Evolutionary conservation across 2,113 vertebrate genomes (phyloP), one percentile per base, ranked within the genome.

Genomic region (Epinephelus moara): DNA sequence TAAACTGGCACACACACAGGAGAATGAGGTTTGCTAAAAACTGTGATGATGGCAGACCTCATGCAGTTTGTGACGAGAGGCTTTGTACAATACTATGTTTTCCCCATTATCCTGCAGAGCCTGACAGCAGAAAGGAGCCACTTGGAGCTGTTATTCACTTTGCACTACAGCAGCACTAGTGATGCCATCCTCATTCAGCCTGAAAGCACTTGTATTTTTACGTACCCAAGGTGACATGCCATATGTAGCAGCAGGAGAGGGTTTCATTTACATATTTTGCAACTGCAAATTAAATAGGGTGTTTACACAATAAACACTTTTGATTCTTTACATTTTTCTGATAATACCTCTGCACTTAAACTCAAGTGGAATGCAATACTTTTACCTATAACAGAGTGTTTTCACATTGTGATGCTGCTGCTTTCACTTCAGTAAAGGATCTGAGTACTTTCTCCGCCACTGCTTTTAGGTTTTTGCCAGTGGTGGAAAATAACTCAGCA

Each of bases 1-100:
- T n/a, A 56, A 87, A 89, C 85, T 45, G 72, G 33, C 63, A 85
- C 23, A n/a, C 19, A 47, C 49, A 62, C 71, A 55, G 9, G 27
- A 66, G 53, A 55, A 73, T 37, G 61, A 78, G 40, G 59, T 73
- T 53, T 81, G 69, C 47, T 69, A 49, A 57, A 78, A 77, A 57
- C 45, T 73, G 66, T 78, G 66, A 52, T 27, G 63, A 62, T 37
- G 68, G 52, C 33, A 61, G 60, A 85, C 72, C 80, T 72, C 25
- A 61, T 59, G 70, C 49, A 23, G 79, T 82, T 74, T 68, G 30
- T 70, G 63, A 85, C 70, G 50, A 82, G 52, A 56, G 76, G n/a
- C 11, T 70, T 72, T 64, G 45, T 53, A 27, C 37, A 50, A 7
- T 6, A 8, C 12, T 49, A 6, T 4, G 66, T 33, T 72, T 63